Evolutionary conservation across 2,888 invertebrate species (phyloP).

Genomic region (Epinotia nisella): DNA sequence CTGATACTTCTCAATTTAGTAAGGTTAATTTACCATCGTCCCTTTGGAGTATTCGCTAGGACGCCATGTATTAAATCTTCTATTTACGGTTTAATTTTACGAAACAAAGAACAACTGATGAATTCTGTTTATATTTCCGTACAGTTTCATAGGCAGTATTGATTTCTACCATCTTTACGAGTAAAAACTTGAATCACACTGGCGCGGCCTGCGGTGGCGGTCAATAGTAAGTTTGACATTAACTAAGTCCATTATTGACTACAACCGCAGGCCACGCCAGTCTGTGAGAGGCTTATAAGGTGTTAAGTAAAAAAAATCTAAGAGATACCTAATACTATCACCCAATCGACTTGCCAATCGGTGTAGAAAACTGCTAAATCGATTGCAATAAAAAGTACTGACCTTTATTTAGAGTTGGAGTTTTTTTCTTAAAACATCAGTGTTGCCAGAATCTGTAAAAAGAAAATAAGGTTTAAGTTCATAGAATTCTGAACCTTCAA

Average conservation of each 20-base stretch:
- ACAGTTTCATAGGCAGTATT: not conserved
- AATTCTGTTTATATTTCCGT: not conserved
- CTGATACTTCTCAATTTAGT: too few species aligned
- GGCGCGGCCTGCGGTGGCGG: too few species aligned
- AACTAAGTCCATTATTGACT: too few species aligned
- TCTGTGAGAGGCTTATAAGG: too few species aligned
- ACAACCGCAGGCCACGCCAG: too few species aligned
- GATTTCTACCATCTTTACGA: not conserved
- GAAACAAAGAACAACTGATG: not conserved
- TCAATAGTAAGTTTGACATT: too few species aligned
- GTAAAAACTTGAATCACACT: too few species aligned
- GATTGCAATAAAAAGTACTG: conserved; percentile 9
- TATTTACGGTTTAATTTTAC: too few species aligned
- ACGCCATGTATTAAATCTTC: too few species aligned
- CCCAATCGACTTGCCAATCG: not conserved
- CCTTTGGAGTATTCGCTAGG: too few species aligned
- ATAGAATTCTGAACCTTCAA: not conserved
- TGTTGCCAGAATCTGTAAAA: conserved; percentile 30
- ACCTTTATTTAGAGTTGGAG: conserved; percentile 33
- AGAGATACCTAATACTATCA: not conserved
- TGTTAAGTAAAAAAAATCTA: too few species aligned
- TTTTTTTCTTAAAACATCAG: conserved; percentile 29
- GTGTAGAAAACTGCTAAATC: not conserved
- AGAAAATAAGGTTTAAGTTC: not conserved
- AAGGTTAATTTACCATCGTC: too few species aligned